Conservation (phyloP, 2,888 invertebrate genomes). For the Leptinotarsa juncta region DNA sequence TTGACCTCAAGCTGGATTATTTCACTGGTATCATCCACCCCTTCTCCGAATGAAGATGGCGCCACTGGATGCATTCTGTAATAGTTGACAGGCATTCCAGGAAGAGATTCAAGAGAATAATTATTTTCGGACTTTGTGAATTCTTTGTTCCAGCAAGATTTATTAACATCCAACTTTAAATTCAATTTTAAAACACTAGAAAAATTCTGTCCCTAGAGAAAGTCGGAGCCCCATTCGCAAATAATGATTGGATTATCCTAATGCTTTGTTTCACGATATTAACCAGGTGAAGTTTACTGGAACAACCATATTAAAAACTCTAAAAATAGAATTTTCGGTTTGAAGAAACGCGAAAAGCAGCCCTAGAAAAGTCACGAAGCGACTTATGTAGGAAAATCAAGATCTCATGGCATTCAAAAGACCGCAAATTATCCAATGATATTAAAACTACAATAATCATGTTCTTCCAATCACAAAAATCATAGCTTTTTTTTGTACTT, state of each 20-base stretch:
- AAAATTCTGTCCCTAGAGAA: not conserved
- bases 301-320: too few species aligned
- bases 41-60: not conserved
- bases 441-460: too few species aligned
- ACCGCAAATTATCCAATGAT: too few species aligned
- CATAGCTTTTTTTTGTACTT: too few species aligned
- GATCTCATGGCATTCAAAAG: too few species aligned
- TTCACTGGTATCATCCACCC: not conserved
- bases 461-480: too few species aligned
- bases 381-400: too few species aligned
- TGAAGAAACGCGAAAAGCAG: too few species aligned
- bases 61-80: not conserved
- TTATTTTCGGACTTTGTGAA: constrained; percentile 16
- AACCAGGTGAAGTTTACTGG: not conserved
- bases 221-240: constrained; percentile 5
- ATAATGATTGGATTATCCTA: not conserved
- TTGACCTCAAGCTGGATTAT: too few species aligned
- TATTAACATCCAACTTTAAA: constrained; percentile 26
- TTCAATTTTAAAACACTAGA: constrained; percentile 18
- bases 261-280: not conserved
- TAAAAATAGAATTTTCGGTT: too few species aligned
- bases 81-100: constrained; percentile 6
- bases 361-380: too few species aligned
- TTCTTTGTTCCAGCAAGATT: constrained; percentile 23
- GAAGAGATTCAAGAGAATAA: constrained; percentile 7